Evolutionary conservation across 2,888 invertebrate genomes (phyloP), one percentile per base, ranked within the genome.

Genomic region (Girardia tigrina): DNA sequence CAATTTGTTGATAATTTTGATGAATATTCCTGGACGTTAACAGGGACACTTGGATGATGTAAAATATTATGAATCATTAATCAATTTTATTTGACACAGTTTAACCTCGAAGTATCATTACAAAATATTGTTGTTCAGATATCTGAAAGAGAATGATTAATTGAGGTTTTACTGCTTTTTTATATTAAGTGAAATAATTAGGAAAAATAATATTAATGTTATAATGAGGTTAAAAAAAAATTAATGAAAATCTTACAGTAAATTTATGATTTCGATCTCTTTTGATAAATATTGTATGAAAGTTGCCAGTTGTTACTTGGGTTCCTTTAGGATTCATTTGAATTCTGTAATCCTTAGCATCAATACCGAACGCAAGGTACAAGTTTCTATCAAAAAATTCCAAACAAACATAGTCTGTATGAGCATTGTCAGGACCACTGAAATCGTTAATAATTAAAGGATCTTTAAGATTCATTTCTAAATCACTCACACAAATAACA

Each of bases 331-430:
- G 71, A 26, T 71, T 71, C 27, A 71, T 27, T 71, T 71, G 71
- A 4, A n/a, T 28, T 27, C 29, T 27, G 28, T 71, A 28, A n/a
- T 28, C 29, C 23, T 71, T 27, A n/a, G n/a, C 71, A 12, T 28
- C 71, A 2, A 71, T 71, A 29, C 71, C 71, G 23, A 71, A 71
- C 2, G 29, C 71, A 4, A 71, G n/a, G 23, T 28, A 71, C 1
- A 71, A n/a, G 23, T 71, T 71, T 28, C 26, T 4, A 29, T 71
- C 71, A 71, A 12, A 71, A 71, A 71, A 28, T 71, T 71, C 71
- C 29, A 71, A 27, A 71, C 71, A 71, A 12, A 71, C 71, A 29
- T 28, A 71, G 28, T 71, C 71, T n/a, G 71, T 71, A n/a, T 71
- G 71, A 71, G 27, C 71, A 29, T 4, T 71, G n/a, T 27, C 71